Conservation (phyloP, 2,888 invertebrate genomes). For the Muscina levida region DNA sequence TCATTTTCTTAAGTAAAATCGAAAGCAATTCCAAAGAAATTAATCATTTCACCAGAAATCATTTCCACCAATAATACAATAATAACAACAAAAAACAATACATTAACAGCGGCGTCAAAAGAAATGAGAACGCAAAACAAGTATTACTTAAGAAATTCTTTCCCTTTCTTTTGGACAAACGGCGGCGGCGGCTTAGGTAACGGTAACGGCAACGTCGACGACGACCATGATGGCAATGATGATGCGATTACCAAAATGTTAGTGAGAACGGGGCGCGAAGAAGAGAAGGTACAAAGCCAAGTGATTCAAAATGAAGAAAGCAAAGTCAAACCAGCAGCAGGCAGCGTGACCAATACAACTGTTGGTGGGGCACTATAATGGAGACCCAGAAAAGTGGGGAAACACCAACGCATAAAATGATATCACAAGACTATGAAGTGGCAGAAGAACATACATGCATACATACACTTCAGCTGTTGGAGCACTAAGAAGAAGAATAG, state of each 20-base stretch:
- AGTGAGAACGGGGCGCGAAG: neutral
- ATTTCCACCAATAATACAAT: slow-evolving; percentile 16
- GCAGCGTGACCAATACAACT: slow-evolving; percentile 10
- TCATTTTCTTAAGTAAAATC: slow-evolving; percentile 35
- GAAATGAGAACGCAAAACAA: slow-evolving; percentile 37
- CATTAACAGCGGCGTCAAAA: neutral
- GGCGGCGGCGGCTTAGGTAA: too few relatives aligned
- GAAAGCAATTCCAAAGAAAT: slow-evolving; percentile 34
- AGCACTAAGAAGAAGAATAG: neutral
- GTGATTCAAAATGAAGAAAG: neutral
- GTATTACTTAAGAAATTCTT: slow-evolving; percentile 57
- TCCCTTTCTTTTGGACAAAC: slow-evolving; percentile 44
- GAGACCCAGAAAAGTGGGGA: neutral
- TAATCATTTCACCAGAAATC: slow-evolving; percentile 22
- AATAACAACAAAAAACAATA: slow-evolving; percentile 8
- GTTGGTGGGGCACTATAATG: neutral
- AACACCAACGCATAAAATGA: slow-evolving; percentile 28
- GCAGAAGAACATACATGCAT: slow-evolving; percentile 11
- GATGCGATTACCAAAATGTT: slow-evolving; percentile 32
- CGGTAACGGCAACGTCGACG: too few relatives aligned
- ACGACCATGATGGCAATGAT: neutral
- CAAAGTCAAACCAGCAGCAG: slow-evolving; percentile 9
- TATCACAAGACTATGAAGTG: neutral
- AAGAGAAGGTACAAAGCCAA: neutral
- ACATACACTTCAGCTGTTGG: too few relatives aligned